Evolutionary conservation across 2,888 invertebrate species (phyloP).

Genomic region (Helicoverpa assulta): DNA sequence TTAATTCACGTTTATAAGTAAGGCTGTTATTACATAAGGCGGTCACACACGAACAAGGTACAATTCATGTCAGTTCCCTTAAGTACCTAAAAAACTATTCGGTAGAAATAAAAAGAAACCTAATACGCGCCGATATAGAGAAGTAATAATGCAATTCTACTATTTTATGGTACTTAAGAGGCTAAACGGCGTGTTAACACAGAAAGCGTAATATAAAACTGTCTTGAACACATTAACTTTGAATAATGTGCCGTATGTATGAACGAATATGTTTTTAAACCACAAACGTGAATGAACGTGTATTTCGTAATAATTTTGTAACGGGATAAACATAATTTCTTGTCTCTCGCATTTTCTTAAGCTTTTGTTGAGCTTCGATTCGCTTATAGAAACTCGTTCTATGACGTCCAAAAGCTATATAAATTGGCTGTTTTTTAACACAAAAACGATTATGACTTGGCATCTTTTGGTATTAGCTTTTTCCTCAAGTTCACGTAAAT

Average conservation of each 20-base stretch:
- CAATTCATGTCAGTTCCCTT: background rate
- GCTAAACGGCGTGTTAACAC: slow-evolving; percentile 55
- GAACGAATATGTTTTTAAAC: slow-evolving; percentile 45
- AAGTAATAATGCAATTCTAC: slow-evolving; percentile 56
- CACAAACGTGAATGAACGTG: slow-evolving; percentile 45
- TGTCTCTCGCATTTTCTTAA: slow-evolving; percentile 27
- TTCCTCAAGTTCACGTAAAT: too few relatives aligned
- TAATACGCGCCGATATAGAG: slow-evolving; percentile 35
- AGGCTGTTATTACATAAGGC: background rate
- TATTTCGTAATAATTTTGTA: slow-evolving; percentile 34
- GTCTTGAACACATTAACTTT: slow-evolving; percentile 39
- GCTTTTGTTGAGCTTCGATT: slow-evolving; percentile 14
- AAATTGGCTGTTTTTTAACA: background rate
- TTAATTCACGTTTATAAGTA: too few relatives aligned
- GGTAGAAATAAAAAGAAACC: slow-evolving; percentile 36
- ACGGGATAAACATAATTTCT: slow-evolving; percentile 36
- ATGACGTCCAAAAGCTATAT: slow-evolving; percentile 2
- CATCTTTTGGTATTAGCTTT: too few relatives aligned
- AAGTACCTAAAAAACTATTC: background rate
- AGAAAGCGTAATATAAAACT: slow-evolving; percentile 55
- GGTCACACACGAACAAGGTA: background rate
- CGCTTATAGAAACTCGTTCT: slow-evolving; percentile 33
- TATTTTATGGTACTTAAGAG: slow-evolving; percentile 50
- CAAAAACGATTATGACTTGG: too few relatives aligned
- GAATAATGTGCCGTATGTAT: slow-evolving; percentile 41